These are phyloP conservation scores for Micropoecilia bifurca DNA, from an alignment of 2,797 vertebrate species.

Conservation along the genomic window DNA sequence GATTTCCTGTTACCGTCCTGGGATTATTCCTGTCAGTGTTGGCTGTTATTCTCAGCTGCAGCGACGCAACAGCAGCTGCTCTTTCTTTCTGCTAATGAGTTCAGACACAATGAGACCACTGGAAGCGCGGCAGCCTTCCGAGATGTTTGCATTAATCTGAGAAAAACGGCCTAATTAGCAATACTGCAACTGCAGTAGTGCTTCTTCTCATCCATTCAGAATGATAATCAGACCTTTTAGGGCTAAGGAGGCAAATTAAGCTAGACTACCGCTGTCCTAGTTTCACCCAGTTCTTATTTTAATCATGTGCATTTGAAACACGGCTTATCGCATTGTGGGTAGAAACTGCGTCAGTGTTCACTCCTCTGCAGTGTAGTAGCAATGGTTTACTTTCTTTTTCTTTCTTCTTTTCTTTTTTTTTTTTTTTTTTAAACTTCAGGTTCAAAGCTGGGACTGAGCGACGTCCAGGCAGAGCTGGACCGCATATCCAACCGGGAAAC, in stretches of 20 bases:
- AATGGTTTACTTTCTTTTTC: neutral
- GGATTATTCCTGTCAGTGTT: neutral
- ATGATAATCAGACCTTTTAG: neutral
- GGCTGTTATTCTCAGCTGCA: constrained; percentile 7
- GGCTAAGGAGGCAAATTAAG: neutral
- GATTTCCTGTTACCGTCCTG: neutral
- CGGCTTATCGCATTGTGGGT: constrained; percentile 35
- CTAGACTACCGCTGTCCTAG: neutral
- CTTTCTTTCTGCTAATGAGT: constrained; percentile 26
- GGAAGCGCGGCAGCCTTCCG: neutral
- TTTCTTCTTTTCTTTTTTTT: neutral
- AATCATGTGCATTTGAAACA: constrained; percentile 54
- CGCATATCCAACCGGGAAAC: constrained; percentile 95
- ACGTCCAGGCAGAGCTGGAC: constrained; percentile 97
- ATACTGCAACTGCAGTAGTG: neutral
- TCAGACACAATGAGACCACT: constrained; percentile 33
- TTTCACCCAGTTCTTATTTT: constrained; percentile 53
- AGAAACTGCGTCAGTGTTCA: constrained; percentile 16
- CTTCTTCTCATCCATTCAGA: constrained; percentile 3
- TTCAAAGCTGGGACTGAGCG: constrained; percentile 95
- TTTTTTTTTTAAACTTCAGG: constrained; percentile 73
- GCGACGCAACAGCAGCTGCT: neutral
- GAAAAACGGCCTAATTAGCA: neutral
- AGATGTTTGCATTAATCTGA: constrained; percentile 2
- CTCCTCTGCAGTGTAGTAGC: constrained; percentile 11